Evolutionary conservation across 2,888 invertebrate genomes (phyloP).

Genomic region (Homarus gammarus): DNA sequence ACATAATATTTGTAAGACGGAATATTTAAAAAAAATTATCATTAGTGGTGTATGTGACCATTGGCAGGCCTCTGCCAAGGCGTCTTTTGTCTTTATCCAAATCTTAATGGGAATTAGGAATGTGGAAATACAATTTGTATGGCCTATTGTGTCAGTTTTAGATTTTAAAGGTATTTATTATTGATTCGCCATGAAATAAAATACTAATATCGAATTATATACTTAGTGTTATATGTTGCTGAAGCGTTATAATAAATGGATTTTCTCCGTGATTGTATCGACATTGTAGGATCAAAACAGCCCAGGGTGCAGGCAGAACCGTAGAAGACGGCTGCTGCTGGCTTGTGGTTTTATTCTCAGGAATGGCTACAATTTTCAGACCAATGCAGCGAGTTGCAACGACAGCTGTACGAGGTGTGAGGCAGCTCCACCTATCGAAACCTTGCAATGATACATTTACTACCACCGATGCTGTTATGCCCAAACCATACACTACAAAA

Average conservation of each 20-base stretch:
- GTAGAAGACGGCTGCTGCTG: neutral
- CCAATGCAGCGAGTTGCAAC: constrained; percentile 3
- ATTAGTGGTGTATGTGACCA: too few relatives aligned
- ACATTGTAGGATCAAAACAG: neutral
- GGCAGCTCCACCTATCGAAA: constrained; percentile 33
- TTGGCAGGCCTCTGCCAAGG: too few relatives aligned
- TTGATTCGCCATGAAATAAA: too few relatives aligned
- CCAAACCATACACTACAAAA: constrained; percentile 62
- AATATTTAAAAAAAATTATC: too few relatives aligned
- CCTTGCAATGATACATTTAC: constrained; percentile 48
- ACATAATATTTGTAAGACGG: too few relatives aligned
- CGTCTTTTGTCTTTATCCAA: too few relatives aligned
- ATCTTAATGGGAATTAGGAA: too few relatives aligned
- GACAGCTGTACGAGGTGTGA: neutral
- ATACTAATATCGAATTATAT: too few relatives aligned
- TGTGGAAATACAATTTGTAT: too few relatives aligned
- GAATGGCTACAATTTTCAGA: constrained; percentile 23
- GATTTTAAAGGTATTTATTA: too few relatives aligned
- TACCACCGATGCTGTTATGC: constrained; percentile 69
- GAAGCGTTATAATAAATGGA: neutral
- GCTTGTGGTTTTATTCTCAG: neutral
- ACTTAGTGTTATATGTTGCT: too few relatives aligned
- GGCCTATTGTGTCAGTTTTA: too few relatives aligned
- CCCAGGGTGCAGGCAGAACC: neutral
- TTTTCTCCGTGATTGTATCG: neutral